Conservation (phyloP, 2,113 vertebrate species). For the Taurulus bubalis region DNA sequence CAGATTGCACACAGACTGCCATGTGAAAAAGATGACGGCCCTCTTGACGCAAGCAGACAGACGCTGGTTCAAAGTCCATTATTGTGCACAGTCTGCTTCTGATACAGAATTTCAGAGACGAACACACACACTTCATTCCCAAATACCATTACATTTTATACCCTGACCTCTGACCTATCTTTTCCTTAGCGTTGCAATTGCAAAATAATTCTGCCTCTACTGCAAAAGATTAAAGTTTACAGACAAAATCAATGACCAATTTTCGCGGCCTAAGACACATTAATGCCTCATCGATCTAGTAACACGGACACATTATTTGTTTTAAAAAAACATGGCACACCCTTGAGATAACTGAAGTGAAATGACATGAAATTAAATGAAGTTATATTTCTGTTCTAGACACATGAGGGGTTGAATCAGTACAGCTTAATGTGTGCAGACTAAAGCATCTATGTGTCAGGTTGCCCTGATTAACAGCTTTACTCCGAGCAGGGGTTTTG, state of each 20-base stretch:
- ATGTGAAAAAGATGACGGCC: conserved; percentile 1
- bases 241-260: conserved; percentile 62
- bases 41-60: conserved; percentile 3
- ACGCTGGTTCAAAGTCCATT: conserved; percentile 3
- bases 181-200: conserved; percentile 9
- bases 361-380: conserved; percentile 47
- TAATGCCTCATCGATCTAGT: conserved; percentile 50
- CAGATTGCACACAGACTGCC: conserved; percentile 4
- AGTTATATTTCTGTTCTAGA: conserved; percentile 26
- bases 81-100: background rate
- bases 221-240: conserved; percentile 21
- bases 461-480: conserved; percentile 28
- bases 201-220: background rate
- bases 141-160: conserved; percentile 22
- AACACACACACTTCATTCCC: conserved; percentile 14
- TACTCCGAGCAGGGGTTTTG: conserved; percentile 17
- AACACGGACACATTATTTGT: conserved; percentile 43
- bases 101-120: background rate
- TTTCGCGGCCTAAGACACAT: conserved; percentile 32
- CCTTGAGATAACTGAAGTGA: conserved; percentile 21
- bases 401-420: conserved; percentile 10
- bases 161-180: conserved; percentile 37
- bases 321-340: conserved; percentile 35
- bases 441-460: conserved; percentile 21
- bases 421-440: conserved; percentile 18